Percentiles rank a stretch among this genome's conserved stretches.
Evolutionary conservation across 2,888 invertebrate genomes (phyloP).

Genomic region (Gastrophysa polygoni): DNA sequence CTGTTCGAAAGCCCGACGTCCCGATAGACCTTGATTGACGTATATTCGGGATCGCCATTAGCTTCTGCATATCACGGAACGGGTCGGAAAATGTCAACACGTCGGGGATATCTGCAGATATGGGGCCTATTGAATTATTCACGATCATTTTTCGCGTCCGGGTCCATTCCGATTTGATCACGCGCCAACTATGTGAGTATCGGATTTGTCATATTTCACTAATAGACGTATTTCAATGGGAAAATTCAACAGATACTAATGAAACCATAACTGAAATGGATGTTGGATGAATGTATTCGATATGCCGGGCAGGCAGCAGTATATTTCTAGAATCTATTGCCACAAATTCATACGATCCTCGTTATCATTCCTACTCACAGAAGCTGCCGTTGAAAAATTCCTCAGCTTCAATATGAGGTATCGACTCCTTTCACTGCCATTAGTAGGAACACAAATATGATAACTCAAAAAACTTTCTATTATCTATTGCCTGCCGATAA

Average conservation of each 20-base stretch:
- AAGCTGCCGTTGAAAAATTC: too few species aligned
- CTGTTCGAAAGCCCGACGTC: slow-evolving; percentile 7
- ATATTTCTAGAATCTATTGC: too few species aligned
- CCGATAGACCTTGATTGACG: slow-evolving; percentile 50
- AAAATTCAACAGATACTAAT: background rate
- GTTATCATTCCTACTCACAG: too few species aligned
- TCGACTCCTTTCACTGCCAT: too few species aligned
- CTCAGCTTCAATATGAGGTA: too few species aligned
- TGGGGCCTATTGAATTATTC: slow-evolving; percentile 12
- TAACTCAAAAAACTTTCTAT: too few species aligned
- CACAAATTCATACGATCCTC: too few species aligned
- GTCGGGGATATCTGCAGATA: slow-evolving; percentile 4
- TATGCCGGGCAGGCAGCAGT: background rate
- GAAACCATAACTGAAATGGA: background rate
- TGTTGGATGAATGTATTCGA: background rate
- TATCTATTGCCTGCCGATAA: too few species aligned
- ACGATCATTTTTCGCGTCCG: background rate
- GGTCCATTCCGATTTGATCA: background rate
- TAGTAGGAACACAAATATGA: too few species aligned
- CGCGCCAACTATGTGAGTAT: background rate
- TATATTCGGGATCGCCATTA: slow-evolving; percentile 55
- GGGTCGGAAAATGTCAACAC: slow-evolving; percentile 8
- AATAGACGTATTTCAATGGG: background rate
- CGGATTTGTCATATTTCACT: background rate
- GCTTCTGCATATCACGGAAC: slow-evolving; percentile 39